A percentile compares a stretch with the other conserved stretches of the same genome.
These are phyloP conservation scores for Halcyon badia DNA, from an alignment of 2,797 vertebrate species.

Conservation along the genomic window DNA sequence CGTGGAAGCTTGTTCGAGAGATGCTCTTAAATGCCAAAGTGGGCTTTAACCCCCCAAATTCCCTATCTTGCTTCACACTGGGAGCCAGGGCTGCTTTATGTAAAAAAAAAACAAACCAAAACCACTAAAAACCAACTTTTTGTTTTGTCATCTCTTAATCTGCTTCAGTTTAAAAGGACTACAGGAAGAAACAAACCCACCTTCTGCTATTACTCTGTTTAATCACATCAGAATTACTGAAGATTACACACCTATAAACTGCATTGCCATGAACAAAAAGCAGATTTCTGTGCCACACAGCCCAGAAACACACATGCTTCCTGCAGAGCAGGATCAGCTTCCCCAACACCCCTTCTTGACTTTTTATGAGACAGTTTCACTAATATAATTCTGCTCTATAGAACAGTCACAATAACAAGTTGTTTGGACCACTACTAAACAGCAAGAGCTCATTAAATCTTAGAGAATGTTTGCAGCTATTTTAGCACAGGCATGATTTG, in stretches of 20 bases:
- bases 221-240: not conserved
- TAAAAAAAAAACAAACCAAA: not conserved
- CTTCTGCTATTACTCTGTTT: not conserved
- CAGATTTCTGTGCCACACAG: not conserved
- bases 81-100: not conserved
- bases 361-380: slow-evolving; percentile 49
- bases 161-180: not conserved
- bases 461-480: slow-evolving; percentile 63
- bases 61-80: not conserved
- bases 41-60: not conserved
- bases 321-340: slow-evolving; percentile 17
- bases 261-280: not conserved
- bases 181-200: not conserved
- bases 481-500: slow-evolving; percentile 59
- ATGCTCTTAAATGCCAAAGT: not conserved
- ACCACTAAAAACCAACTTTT: too few relatives aligned
- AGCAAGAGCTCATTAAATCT: slow-evolving; percentile 75
- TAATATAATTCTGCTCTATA: slow-evolving; percentile 52
- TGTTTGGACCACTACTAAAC: slow-evolving; percentile 58
- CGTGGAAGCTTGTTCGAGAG: not conserved
- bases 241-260: not conserved
- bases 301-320: not conserved
- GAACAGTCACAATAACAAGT: slow-evolving; percentile 61
- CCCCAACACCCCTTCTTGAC: not conserved
- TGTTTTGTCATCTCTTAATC: not conserved